Conservation (phyloP, 2,888 invertebrate species). For the Panopea generosa region DNA sequence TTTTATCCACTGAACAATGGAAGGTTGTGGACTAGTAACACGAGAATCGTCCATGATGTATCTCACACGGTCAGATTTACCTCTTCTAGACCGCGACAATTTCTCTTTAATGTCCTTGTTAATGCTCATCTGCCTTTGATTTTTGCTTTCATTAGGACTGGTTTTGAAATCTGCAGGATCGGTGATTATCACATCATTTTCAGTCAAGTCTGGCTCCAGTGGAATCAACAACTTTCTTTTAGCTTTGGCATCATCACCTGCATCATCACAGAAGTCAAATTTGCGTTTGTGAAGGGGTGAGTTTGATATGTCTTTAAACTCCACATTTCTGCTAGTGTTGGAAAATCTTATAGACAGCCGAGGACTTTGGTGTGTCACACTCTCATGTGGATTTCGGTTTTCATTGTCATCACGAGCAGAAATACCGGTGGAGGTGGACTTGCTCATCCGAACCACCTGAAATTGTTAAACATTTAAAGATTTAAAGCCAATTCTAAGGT, state of each 20-base stretch:
- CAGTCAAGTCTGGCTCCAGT: conserved; percentile 64
- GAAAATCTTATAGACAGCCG: neutral
- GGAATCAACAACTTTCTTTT: conserved; percentile 64
- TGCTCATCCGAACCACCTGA: conserved; percentile 61
- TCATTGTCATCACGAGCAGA: conserved; percentile 26
- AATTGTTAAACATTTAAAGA: neutral
- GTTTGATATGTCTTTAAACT: conserved; percentile 60
- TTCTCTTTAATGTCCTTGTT: neutral
- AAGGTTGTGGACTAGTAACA: conserved; percentile 26
- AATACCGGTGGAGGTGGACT: conserved; percentile 63
- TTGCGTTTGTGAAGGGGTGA: conserved; percentile 50
- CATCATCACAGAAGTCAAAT: conserved; percentile 1
- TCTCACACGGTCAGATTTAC: conserved; percentile 15
- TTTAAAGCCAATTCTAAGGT: no score
- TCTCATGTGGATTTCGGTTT: conserved; percentile 50
- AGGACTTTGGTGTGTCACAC: neutral
- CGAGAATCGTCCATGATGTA: conserved; percentile 17
- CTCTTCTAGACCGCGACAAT: conserved; percentile 30
- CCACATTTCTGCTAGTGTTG: conserved; percentile 24
- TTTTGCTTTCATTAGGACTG: neutral
- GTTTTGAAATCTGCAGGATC: neutral
- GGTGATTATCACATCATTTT: neutral
- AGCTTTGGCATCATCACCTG: conserved; percentile 8
- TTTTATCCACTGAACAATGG: conserved; percentile 49
- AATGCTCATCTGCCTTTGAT: no score